Conservation (phyloP, 2,113 vertebrate species). For the Entomyzon cyanotis region DNA sequence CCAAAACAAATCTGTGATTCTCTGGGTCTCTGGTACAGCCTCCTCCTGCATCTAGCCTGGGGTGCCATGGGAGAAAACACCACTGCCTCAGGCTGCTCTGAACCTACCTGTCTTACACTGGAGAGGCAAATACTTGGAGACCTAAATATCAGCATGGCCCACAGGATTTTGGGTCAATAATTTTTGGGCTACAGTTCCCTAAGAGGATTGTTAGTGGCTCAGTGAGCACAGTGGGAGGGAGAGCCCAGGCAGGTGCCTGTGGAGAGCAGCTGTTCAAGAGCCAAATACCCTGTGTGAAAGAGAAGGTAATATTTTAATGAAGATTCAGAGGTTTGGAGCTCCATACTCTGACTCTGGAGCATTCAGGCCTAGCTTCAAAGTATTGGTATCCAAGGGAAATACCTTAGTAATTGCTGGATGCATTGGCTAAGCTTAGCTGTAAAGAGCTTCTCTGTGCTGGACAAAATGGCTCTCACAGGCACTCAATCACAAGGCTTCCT, state of each 20-base stretch:
- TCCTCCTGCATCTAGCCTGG: neutral
- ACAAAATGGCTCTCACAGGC: neutral
- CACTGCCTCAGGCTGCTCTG: neutral
- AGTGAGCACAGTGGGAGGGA: accelerated
- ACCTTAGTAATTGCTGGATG: neutral
- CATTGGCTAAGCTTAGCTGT: neutral
- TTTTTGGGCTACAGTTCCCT: neutral
- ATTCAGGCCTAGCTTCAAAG: neutral
- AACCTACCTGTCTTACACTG: neutral
- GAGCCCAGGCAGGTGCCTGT: neutral
- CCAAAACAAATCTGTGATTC: neutral
- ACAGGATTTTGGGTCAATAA: neutral
- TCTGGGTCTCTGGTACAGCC: neutral
- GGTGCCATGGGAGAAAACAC: neutral
- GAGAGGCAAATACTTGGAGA: neutral
- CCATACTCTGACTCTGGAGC: neutral
- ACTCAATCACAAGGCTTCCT: neutral
- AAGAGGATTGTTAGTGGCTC: neutral
- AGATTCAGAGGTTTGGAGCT: neutral
- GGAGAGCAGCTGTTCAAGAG: neutral
- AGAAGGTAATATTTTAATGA: neutral
- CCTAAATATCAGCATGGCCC: neutral
- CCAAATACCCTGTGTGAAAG: neutral
- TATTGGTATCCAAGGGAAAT: neutral
- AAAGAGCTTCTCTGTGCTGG: neutral